Evolutionary conservation across 2,113 vertebrate genomes (phyloP).

Genomic region (Pteruthius melanotis): DNA sequence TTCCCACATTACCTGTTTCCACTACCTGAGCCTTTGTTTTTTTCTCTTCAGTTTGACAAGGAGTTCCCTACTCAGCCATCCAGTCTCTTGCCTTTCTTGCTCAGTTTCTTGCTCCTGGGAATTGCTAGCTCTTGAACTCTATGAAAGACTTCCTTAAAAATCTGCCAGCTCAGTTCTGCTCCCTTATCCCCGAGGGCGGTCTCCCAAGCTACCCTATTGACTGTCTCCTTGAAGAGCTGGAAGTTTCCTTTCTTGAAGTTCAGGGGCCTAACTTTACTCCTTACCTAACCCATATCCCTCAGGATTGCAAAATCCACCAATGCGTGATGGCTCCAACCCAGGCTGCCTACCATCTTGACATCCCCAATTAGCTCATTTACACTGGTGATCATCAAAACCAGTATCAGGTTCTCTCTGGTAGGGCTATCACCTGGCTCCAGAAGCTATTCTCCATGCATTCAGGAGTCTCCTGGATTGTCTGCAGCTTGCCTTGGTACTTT

Average conservation of each 20-base stretch:
- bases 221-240: background rate
- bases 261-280: background rate
- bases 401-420: too few species aligned
- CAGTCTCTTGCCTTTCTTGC: background rate
- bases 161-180: background rate
- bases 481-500: background rate
- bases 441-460: background rate
- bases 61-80: background rate
- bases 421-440: background rate
- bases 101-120: background rate
- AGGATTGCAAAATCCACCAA: background rate
- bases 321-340: fast-evolving
- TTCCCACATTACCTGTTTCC: background rate
- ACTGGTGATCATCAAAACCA: too few species aligned
- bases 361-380: background rate
- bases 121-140: background rate
- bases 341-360: background rate
- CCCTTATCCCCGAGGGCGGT: background rate
- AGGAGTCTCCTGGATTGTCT: background rate
- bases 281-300: background rate
- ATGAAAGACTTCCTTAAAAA: background rate
- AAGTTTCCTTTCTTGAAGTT: background rate
- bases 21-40: background rate
- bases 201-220: background rate
- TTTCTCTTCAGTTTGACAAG: background rate